phyloP scores from a whole-genome alignment of 1,140 invertebrate species.

The Laodelphax striatellus region DNA sequence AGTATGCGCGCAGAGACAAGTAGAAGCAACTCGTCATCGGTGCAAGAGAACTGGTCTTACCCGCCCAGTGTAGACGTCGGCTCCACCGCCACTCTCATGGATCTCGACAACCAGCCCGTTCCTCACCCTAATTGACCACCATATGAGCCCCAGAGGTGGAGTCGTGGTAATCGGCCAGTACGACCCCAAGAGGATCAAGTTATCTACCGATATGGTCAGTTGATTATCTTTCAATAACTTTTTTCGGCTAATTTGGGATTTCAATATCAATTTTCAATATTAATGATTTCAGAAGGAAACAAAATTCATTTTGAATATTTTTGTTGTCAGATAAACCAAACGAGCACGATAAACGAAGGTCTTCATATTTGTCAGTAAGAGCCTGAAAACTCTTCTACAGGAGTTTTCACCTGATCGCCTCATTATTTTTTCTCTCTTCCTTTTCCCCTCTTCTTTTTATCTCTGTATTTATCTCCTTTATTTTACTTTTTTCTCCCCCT shows the following conservation, averaged over 20 bases:
- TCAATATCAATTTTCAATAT: too few species aligned
- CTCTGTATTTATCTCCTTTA: too few species aligned
- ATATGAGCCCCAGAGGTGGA: neutral
- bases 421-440: too few species aligned
- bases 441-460: too few species aligned
- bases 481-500: too few species aligned
- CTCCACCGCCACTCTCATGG: conserved; percentile 11
- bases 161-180: neutral
- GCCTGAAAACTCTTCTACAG: too few species aligned
- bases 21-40: neutral
- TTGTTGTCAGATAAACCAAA: too few species aligned
- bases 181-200: neutral
- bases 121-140: neutral
- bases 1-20: neutral
- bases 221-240: neutral
- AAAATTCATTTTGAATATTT: too few species aligned
- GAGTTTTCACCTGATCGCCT: too few species aligned
- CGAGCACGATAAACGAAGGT: too few species aligned
- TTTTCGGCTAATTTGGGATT: neutral
- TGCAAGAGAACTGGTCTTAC: neutral
- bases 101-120: conserved; percentile 19
- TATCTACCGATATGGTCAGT: neutral
- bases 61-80: conserved; percentile 1
- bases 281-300: too few species aligned
- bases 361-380: too few species aligned